Evolutionary conservation across 2,888 invertebrate species (phyloP).

Genomic region (Brenthis daphne): DNA sequence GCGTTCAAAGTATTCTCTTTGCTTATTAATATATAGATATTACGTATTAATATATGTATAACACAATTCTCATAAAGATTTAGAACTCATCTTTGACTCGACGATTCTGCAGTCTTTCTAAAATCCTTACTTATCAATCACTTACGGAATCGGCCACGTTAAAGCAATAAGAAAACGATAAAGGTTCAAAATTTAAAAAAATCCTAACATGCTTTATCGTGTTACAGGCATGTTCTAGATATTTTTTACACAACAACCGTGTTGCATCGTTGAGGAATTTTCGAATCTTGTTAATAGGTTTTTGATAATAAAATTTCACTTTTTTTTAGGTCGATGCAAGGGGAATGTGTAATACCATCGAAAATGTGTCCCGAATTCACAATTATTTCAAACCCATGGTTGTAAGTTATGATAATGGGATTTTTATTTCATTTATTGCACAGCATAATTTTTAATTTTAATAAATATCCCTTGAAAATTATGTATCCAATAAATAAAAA

Average conservation of each 20-base stretch:
- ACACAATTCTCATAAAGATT: no score
- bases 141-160: constrained; percentile 44
- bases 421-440: no score
- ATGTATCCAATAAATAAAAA: no score
- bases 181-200: constrained; percentile 54
- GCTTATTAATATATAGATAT: no score
- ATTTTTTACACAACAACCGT: constrained; percentile 41
- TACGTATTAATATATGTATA: no score
- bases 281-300: constrained; percentile 41
- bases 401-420: neutral
- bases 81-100: no score
- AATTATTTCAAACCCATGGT: neutral
- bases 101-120: neutral
- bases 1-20: no score
- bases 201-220: constrained; percentile 40
- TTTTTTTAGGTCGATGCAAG: constrained; percentile 12
- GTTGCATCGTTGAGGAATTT: constrained; percentile 42
- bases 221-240: constrained; percentile 46
- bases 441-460: no score
- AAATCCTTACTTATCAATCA: constrained; percentile 11
- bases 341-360: neutral
- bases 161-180: constrained; percentile 48
- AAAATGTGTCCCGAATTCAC: constrained; percentile 7
- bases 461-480: no score
- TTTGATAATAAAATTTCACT: constrained; percentile 37